Base-by-base conservation (phyloP, 2,888 invertebrate genomes). In the Panorpa germanica region DNA sequence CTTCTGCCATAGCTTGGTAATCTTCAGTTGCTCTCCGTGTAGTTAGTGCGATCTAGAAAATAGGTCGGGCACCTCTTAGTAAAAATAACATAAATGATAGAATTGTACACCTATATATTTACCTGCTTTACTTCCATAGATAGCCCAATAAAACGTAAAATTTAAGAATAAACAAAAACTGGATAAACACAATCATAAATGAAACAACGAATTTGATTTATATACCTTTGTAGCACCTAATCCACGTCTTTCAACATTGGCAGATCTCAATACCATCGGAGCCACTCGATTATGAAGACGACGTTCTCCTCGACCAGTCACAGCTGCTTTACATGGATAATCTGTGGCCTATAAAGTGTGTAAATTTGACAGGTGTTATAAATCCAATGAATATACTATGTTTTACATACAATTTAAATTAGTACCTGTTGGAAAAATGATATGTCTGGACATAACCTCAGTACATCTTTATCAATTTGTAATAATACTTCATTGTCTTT, bases 381-480 rank as follows among this genome's bases (percentile, higher is more conserved):
- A 8, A n/a, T 7, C n/a, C 5, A n/a, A 26, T 16, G 5, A 17
- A 5, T 28, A 5, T 19, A 22, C 19, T 22, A 5, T 14, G n/a
- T 6, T 14, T 15, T 25, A 23, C 23, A 22, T 16, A 5, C 4
- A 10, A 19, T 28, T 6, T 3, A 28, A 21, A n/a, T 15, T 7
- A 13, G 9, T 27, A 34, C 34, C 48, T 71, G 76, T 57, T 96
- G 96, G 54, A 98, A 98, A 58, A 98, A 98, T 31, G 90, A 91
- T 49, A 88, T 86, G 51, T 95, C 95, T 8, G 95, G 95, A 48
- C 90, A 91, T 3, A 95, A 56, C 30, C 95, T 67, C 39, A 90
- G 69, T 27, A 91, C 93, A 55, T 95, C 93, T 52, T 95, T 96
- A 53, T 96, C 95, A 43, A 98, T 96, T 63, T 98, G 98, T 24